Evolutionary conservation across 2,797 vertebrate species (phyloP).

Genomic region (Bryconaethiops microstoma): DNA sequence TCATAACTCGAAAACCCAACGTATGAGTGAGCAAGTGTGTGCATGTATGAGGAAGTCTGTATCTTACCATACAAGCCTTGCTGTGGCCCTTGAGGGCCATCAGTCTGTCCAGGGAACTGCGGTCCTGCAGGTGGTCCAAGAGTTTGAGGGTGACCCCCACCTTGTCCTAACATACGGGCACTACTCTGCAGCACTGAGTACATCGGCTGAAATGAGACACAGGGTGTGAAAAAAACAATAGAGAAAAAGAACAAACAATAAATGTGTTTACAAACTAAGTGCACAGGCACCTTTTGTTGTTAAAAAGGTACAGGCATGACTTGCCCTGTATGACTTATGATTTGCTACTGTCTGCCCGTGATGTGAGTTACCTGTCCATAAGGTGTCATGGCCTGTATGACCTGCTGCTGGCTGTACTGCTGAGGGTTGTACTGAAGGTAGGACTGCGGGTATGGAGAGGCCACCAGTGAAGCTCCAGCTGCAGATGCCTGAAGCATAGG

Average conservation of each 20-base stretch:
- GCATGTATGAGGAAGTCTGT: background rate
- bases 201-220: constrained; percentile 60
- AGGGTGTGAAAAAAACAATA: background rate
- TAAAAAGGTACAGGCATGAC: no score
- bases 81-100: constrained; percentile 83
- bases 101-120: constrained; percentile 83
- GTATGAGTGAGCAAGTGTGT: background rate
- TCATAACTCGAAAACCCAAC: no score
- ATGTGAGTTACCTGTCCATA: constrained; percentile 70
- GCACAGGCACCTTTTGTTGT: no score
- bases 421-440: constrained; percentile 85
- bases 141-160: constrained; percentile 84
- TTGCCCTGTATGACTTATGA: no score
- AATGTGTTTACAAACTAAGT: background rate
- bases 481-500: constrained; percentile 84
- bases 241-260: background rate
- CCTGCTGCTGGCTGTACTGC: constrained; percentile 59
- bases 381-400: constrained; percentile 88
- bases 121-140: constrained; percentile 83
- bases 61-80: constrained; percentile 86
- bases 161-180: constrained; percentile 79
- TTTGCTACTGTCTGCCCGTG: no score
- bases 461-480: constrained; percentile 84
- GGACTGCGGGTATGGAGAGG: constrained; percentile 85
- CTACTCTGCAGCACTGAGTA: constrained; percentile 89